Percentiles rank a stretch among this genome's conserved stretches.
Conservation (phyloP, 2,888 invertebrate genomes). For the Eilema caniola region DNA sequence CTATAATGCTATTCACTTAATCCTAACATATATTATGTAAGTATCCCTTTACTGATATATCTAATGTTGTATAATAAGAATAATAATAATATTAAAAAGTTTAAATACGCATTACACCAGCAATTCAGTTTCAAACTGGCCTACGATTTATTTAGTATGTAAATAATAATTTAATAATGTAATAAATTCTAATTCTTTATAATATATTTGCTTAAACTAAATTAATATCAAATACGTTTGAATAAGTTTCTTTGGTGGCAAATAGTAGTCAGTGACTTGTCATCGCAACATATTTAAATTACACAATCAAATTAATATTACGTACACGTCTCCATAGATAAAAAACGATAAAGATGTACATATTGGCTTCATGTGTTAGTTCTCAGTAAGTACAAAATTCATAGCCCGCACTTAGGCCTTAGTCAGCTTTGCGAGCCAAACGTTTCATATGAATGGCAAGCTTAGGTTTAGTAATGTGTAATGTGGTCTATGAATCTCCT, state of each 20-base stretch:
- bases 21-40: not conserved
- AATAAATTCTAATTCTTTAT: not conserved
- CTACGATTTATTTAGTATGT: slow-evolving; percentile 47
- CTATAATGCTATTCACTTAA: not conserved
- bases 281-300: no score
- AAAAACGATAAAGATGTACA: not conserved
- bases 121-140: slow-evolving; percentile 49
- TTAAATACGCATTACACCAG: slow-evolving; percentile 17
- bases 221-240: not conserved
- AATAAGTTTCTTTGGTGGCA: not conserved
- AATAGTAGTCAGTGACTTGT: no score
- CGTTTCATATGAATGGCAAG: not conserved
- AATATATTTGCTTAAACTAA: not conserved
- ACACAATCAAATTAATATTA: not conserved
- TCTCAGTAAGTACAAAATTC: not conserved
- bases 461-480: no score
- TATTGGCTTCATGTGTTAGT: not conserved
- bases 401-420: not conserved
- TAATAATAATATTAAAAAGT: slow-evolving; percentile 13
- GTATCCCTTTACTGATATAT: not conserved
- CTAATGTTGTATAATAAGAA: not conserved
- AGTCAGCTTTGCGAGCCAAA: slow-evolving; percentile 1
- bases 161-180: slow-evolving; percentile 29
- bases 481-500: no score
- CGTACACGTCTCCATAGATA: not conserved